phyloP scores from a whole-genome alignment of 2,113 vertebrate species.

The Chelonoidis abingdonii region DNA sequence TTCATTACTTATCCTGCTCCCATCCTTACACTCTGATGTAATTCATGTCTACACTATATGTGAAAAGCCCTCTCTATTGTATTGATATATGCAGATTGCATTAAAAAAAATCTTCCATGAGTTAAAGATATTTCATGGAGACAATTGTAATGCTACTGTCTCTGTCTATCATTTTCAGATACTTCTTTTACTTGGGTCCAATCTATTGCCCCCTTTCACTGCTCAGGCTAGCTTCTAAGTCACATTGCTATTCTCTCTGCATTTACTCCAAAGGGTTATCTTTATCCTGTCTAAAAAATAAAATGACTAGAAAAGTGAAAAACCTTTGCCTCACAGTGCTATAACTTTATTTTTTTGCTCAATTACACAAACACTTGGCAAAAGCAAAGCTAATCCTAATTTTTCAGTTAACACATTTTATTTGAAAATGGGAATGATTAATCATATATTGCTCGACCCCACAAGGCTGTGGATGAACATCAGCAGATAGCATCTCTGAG shows the following conservation, averaged over 20 bases:
- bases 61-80: background rate
- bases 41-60: background rate
- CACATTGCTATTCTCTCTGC: background rate
- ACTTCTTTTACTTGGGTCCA: constrained; percentile 9
- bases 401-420: constrained; percentile 46
- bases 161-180: background rate
- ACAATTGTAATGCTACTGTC: background rate
- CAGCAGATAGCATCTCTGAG: constrained; percentile 47
- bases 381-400: constrained; percentile 39
- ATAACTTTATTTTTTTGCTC: background rate
- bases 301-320: background rate
- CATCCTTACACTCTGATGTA: background rate
- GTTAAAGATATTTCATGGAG: background rate
- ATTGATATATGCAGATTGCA: background rate
- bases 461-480: constrained; percentile 40
- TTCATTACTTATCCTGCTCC: background rate
- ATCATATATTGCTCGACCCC: constrained; percentile 33
- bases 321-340: background rate
- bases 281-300: background rate
- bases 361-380: constrained; percentile 1
- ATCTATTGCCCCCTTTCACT: background rate
- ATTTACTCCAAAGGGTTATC: background rate
- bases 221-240: constrained; percentile 4
- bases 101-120: constrained; percentile 18
- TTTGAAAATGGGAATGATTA: constrained; percentile 56